These are phyloP conservation scores for Palythoa heliodiscus DNA, from an alignment of 92 coral and sea anemone genomes.

Conservation along the genomic window DNA sequence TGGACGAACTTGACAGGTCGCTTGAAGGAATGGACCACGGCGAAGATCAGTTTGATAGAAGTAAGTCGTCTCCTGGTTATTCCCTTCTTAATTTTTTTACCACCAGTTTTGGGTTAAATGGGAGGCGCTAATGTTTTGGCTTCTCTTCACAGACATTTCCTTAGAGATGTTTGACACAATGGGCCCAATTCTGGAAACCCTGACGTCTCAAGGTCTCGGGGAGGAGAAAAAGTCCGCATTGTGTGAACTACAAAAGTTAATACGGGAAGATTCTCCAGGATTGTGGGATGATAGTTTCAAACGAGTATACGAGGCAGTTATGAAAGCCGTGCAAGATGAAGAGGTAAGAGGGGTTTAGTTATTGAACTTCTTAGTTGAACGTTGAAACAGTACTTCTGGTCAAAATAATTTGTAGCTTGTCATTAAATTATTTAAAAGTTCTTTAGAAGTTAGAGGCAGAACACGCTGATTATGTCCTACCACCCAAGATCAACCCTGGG, in stretches of 20 bases:
- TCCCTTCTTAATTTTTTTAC: not conserved
- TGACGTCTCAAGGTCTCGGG: slow-evolving; percentile 74
- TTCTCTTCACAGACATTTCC: slow-evolving; percentile 43
- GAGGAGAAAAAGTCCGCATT: slow-evolving; percentile 87
- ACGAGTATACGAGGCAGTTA: slow-evolving; percentile 68
- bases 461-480: too few species aligned
- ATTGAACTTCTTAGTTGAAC: too few species aligned
- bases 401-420: too few species aligned
- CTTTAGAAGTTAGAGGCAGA: too few species aligned
- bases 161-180: slow-evolving; percentile 60
- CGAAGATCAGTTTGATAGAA: slow-evolving; percentile 77
- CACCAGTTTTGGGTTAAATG: not conserved
- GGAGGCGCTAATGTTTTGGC: not conserved
- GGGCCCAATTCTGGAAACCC: slow-evolving; percentile 71
- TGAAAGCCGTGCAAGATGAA: slow-evolving; percentile 84
- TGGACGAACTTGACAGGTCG: slow-evolving; percentile 85
- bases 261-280: slow-evolving; percentile 81
- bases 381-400: too few species aligned
- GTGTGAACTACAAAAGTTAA: slow-evolving; percentile 84
- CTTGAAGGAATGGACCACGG: slow-evolving; percentile 84
- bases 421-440: too few species aligned
- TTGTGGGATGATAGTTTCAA: slow-evolving; percentile 81
- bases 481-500: too few species aligned
- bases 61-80: slow-evolving; percentile 1
- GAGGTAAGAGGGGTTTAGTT: slow-evolving; percentile 62